Percentiles rank a stretch among this genome's conserved stretches.
These are phyloP conservation scores for Nothura maculosa DNA, from an alignment of 2,797 vertebrate genomes.

Conservation along the genomic window DNA sequence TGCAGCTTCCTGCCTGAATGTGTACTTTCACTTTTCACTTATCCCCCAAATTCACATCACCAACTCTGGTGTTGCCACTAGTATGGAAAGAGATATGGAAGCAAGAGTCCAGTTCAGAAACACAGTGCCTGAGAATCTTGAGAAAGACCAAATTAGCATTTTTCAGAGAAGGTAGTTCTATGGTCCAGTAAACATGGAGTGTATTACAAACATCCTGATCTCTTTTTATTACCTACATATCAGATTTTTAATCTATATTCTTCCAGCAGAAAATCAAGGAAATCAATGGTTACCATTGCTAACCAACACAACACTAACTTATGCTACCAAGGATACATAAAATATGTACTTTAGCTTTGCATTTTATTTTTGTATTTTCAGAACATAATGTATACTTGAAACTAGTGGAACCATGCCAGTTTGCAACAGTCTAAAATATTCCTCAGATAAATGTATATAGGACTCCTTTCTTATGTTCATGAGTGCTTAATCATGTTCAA, in stretches of 20 bases:
- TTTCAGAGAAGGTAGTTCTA: background rate
- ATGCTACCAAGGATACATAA: background rate
- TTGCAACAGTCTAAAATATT: background rate
- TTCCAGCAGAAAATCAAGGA: background rate
- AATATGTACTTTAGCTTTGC: background rate
- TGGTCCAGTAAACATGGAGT: background rate
- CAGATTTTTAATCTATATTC: background rate
- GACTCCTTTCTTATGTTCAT: background rate
- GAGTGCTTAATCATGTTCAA: constrained; percentile 28
- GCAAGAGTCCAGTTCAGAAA: background rate
- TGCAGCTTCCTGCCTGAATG: background rate
- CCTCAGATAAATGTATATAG: background rate
- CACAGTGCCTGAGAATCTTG: background rate
- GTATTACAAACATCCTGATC: background rate
- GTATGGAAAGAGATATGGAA: background rate
- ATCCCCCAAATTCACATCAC: background rate
- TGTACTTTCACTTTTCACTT: background rate
- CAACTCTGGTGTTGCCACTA: background rate
- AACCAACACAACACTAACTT: background rate
- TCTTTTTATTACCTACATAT: background rate
- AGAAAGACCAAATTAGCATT: background rate
- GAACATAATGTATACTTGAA: background rate
- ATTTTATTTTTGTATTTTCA: background rate
- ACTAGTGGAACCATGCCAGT: background rate
- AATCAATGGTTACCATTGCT: background rate